Conservation (phyloP, 2,888 invertebrate genomes). For the Podabrus alpinus region DNA sequence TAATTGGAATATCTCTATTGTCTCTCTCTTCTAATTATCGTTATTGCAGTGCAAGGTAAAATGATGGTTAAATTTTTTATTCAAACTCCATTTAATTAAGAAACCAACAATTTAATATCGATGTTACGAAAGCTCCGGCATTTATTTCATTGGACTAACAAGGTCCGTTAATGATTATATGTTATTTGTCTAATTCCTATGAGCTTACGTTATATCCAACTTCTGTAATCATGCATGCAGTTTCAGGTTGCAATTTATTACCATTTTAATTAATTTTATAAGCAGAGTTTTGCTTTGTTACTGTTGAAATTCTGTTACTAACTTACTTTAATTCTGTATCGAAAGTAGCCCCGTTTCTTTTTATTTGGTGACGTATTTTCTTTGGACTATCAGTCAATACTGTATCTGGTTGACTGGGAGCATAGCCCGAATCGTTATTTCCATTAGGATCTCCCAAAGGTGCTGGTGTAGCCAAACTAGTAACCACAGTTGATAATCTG, state of each 20-base stretch:
- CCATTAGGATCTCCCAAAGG: conserved; percentile 73
- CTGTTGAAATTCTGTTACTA: background rate
- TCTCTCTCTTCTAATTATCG: background rate
- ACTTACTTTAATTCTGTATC: conserved; percentile 55
- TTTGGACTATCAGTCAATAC: conserved; percentile 54
- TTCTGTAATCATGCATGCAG: background rate
- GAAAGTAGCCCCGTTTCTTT: conserved; percentile 51
- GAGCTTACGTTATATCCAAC: background rate
- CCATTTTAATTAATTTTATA: background rate
- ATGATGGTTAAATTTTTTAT: background rate
- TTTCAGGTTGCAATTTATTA: background rate
- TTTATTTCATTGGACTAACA: background rate
- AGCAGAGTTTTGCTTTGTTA: background rate
- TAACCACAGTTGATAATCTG: conserved; percentile 61
- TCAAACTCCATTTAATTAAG: background rate
- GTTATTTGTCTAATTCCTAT: background rate
- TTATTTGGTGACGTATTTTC: conserved; percentile 40
- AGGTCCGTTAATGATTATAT: background rate
- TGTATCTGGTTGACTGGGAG: conserved; percentile 59
- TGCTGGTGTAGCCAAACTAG: conserved; percentile 62
- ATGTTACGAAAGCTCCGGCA: background rate
- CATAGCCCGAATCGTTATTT: conserved; percentile 85
- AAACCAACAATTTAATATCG: background rate
- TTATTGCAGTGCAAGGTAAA: background rate
- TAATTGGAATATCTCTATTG: background rate